These are phyloP conservation scores for Rhopalosiphum nymphaeae DNA, from an alignment of 2,888 invertebrate species.

Conservation along the genomic window DNA sequence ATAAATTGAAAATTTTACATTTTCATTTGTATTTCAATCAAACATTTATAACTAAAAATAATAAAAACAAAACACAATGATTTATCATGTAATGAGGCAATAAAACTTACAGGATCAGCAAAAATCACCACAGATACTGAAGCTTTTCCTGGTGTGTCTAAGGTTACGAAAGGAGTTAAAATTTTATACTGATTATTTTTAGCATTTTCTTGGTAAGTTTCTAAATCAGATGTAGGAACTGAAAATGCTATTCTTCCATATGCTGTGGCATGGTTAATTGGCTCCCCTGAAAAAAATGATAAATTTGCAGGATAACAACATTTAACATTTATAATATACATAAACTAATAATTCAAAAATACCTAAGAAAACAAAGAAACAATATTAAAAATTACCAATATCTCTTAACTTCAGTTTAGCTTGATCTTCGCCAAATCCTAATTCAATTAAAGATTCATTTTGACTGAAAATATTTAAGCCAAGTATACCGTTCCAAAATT, in stretches of 20 bases:
- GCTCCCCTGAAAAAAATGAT: conserved; percentile 71
- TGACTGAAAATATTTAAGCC: conserved; percentile 80
- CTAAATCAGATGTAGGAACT: conserved; percentile 83
- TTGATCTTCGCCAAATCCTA: conserved; percentile 82
- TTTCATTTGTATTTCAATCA: neutral
- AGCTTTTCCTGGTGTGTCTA: conserved; percentile 98
- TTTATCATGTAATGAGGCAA: neutral
- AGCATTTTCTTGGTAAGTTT: conserved; percentile 81
- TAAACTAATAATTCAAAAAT: neutral
- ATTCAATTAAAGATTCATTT: conserved; percentile 75
- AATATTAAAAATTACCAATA: conserved; percentile 73
- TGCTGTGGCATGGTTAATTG: conserved; percentile 87
- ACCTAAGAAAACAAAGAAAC: neutral
- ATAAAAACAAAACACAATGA: neutral
- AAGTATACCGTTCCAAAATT: conserved; percentile 87
- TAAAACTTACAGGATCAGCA: conserved; percentile 83
- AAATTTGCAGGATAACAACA: conserved; percentile 64
- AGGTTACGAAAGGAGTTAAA: conserved; percentile 88
- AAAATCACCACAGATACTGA: conserved; percentile 96
- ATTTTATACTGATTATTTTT: conserved; percentile 81
- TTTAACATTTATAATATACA: neutral
- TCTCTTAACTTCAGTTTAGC: conserved; percentile 83
- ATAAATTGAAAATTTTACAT: conserved; percentile 14
- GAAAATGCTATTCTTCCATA: conserved; percentile 97
- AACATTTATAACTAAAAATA: neutral